Conservation (phyloP, 2,888 invertebrate species). For the Drosophila histrio region DNA sequence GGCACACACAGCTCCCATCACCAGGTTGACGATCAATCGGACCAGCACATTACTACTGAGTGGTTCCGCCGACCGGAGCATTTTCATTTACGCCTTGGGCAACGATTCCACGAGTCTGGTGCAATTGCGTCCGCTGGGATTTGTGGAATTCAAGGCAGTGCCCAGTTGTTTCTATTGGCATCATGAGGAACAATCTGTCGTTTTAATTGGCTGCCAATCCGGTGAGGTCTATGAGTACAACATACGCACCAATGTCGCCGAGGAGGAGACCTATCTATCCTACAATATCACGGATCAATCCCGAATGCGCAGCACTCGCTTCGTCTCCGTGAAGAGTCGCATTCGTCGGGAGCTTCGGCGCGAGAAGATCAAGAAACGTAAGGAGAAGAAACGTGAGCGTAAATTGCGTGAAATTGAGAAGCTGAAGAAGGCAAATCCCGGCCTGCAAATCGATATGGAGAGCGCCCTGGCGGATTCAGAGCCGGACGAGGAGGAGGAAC, state of each 20-base stretch:
- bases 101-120: conserved; percentile 83
- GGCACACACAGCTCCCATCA: conserved; percentile 88
- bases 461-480: conserved; percentile 87
- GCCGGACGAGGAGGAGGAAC: conserved; percentile 85
- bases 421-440: conserved; percentile 86
- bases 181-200: conserved; percentile 63
- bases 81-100: conserved; percentile 87
- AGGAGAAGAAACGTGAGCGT: conserved; percentile 85
- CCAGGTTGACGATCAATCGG: conserved; percentile 87
- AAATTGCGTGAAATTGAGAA: conserved; percentile 87
- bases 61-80: conserved; percentile 88
- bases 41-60: conserved; percentile 87
- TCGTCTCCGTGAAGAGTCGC: conserved; percentile 87
- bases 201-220: conserved; percentile 86
- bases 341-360: conserved; percentile 87
- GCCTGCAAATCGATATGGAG: conserved; percentile 87
- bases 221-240: conserved; percentile 86
- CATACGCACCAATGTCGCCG: conserved; percentile 84
- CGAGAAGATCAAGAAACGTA: conserved; percentile 85
- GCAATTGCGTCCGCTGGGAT: conserved; percentile 88
- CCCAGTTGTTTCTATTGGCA: conserved; percentile 89
- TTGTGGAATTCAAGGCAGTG: conserved; percentile 87
- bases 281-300: conserved; percentile 76
- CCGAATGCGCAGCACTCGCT: conserved; percentile 83
- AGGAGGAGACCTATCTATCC: conserved; percentile 83